Evolutionary conservation across 2,888 invertebrate species (phyloP).

Genomic region (Limenitis camilla): DNA sequence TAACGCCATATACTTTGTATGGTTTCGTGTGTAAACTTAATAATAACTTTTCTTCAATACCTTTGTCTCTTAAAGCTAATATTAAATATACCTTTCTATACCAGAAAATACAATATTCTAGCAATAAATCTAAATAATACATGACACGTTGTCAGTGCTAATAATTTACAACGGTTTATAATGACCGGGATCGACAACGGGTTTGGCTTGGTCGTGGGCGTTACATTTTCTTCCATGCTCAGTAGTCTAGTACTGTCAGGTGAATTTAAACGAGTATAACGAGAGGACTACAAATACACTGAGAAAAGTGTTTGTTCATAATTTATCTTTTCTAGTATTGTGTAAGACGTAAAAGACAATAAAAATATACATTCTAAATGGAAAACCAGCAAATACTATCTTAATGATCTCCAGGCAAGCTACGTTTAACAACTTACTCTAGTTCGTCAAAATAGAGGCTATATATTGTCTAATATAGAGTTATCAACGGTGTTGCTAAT

Average conservation of each 20-base stretch:
- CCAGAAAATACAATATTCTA: neutral
- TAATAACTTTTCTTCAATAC: neutral
- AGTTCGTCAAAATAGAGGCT: too few species aligned
- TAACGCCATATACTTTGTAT: too few species aligned
- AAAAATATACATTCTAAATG: too few species aligned
- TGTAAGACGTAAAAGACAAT: too few species aligned
- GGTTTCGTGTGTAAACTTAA: neutral
- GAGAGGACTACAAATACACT: neutral
- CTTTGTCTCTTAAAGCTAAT: too few species aligned
- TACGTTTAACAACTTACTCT: too few species aligned
- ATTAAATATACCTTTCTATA: neutral
- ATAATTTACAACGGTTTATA: slow-evolving; percentile 7
- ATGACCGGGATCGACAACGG: slow-evolving; percentile 4
- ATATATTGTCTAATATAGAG: too few species aligned
- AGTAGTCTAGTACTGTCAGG: neutral
- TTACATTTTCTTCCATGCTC: slow-evolving; percentile 1
- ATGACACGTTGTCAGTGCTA: slow-evolving; percentile 3
- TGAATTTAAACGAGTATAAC: neutral
- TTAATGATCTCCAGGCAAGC: too few species aligned
- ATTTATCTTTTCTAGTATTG: too few species aligned
- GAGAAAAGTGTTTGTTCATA: too few species aligned
- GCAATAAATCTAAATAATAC: slow-evolving; percentile 2
- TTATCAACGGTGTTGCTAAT: too few species aligned
- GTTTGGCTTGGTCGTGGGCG: slow-evolving; percentile 1
- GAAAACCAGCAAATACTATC: too few species aligned